Evolutionary conservation across 2,797 vertebrate genomes (phyloP).

Genomic region (Acanthiza pusilla): DNA sequence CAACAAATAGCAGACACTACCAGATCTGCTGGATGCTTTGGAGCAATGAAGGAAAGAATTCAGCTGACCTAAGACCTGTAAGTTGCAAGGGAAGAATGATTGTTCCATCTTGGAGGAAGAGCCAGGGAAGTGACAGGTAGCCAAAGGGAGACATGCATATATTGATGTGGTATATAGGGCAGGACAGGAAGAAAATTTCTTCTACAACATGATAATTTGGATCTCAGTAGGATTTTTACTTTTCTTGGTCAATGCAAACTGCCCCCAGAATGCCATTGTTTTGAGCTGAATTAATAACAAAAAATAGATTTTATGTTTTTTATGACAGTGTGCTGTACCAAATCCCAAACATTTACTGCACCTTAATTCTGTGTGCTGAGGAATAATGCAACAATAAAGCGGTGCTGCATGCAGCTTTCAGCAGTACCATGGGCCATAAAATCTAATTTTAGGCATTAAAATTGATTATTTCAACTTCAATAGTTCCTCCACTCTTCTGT

Average conservation of each 20-base stretch:
- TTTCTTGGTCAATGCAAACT: background rate
- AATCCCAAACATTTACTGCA: background rate
- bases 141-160: background rate
- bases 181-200: background rate
- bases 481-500: background rate
- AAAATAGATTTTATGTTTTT: background rate
- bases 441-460: constrained; percentile 35
- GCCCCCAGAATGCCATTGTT: background rate
- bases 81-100: background rate
- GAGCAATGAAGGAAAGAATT: background rate
- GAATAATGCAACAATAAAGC: background rate
- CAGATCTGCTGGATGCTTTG: background rate
- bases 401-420: background rate
- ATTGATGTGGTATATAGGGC: background rate
- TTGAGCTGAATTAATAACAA: background rate
- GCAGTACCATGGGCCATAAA: background rate
- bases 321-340: background rate
- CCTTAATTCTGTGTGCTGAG: constrained; percentile 3
- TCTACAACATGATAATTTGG: background rate
- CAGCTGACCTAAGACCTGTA: background rate
- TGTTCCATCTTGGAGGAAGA: background rate
- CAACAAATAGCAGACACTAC: background rate
- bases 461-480: constrained; percentile 20
- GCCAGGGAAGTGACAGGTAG: background rate
- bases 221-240: background rate